phyloP scores from a whole-genome alignment of 2,113 vertebrate species.

The Theristicus caerulescens region DNA sequence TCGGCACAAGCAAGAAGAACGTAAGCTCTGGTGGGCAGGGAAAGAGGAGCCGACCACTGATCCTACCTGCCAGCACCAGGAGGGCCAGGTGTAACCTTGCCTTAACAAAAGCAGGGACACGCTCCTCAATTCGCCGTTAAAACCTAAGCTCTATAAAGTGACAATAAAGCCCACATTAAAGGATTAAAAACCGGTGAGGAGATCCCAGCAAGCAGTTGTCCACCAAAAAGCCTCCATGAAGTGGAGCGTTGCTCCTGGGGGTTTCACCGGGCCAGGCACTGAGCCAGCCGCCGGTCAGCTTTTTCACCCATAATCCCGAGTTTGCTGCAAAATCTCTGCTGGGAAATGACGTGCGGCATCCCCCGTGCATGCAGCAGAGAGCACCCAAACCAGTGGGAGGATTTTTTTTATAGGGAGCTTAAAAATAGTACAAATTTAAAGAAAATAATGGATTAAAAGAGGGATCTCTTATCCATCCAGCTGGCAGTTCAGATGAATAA shows the following conservation, averaged over 20 bases:
- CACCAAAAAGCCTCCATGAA: background rate
- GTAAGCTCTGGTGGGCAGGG: background rate
- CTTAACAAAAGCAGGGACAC: background rate
- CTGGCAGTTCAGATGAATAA: background rate
- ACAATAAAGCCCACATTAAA: background rate
- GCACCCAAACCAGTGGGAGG: rapidly evolving
- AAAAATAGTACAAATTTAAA: background rate
- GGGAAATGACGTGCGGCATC: background rate
- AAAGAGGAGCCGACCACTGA: background rate
- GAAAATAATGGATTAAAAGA: background rate
- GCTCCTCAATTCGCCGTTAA: background rate
- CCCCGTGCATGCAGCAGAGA: background rate
- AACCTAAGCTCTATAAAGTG: background rate
- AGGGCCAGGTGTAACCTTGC: background rate
- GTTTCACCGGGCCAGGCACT: background rate
- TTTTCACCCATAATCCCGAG: background rate
- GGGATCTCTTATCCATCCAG: background rate
- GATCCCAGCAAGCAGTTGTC: background rate
- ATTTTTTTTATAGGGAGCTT: background rate
- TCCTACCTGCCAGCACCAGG: background rate
- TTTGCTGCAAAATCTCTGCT: rapidly evolving
- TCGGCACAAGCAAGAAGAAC: background rate
- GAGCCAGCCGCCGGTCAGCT: rapidly evolving
- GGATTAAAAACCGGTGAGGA: background rate
- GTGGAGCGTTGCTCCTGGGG: rapidly evolving